Evolutionary conservation across 2,888 invertebrate species (phyloP), one percentile per base, ranked within the genome.

Genomic region (Thelaira solivaga): DNA sequence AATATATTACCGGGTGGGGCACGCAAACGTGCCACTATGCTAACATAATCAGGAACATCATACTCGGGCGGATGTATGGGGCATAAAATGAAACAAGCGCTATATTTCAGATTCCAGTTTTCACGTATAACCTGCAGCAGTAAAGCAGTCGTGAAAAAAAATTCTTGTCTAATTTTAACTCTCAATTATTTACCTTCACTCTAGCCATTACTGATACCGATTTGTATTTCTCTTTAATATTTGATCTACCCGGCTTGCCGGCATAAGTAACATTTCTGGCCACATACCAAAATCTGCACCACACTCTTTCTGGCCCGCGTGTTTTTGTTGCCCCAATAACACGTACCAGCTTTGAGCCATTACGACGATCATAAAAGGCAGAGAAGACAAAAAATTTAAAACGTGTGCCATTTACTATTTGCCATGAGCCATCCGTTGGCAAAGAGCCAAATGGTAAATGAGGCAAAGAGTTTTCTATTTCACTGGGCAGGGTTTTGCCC

Each of bases 31-130:
- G 92, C 91, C 4, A 94, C 93, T 65, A 95, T 90, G 62, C 94
- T 94, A 41, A 95, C 93, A n/a, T 92, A 91, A 79, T 90, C 90
- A 0, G 95, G 95, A 36, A 91, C 89, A 3, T 91, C 90, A 65
- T 91, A 87, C 65, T 92, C 91, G 0, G 88, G 86, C 51, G 90
- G 90, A 31, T 92, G 92, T 73, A 96, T 89, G 7, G 95, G 93
- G 83, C 97, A 97, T 79, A 96, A 90, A 24, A 97, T 92, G 87
- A 96, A 97, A 83, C 95, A 94, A 7, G 97, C 97, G 86, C 96
- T 96, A 89, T 96, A 97, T 86, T 96, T 95, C 24, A 97, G 90
- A 87, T 96, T 97, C 97, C 97, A 97, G 87, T 97, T 97, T 87
- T 97, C 97, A 20, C 96, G 91, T 73, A 97, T 97, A 2, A 95